Conservation (phyloP, 2,888 invertebrate genomes). For the Erebia palarica region DNA sequence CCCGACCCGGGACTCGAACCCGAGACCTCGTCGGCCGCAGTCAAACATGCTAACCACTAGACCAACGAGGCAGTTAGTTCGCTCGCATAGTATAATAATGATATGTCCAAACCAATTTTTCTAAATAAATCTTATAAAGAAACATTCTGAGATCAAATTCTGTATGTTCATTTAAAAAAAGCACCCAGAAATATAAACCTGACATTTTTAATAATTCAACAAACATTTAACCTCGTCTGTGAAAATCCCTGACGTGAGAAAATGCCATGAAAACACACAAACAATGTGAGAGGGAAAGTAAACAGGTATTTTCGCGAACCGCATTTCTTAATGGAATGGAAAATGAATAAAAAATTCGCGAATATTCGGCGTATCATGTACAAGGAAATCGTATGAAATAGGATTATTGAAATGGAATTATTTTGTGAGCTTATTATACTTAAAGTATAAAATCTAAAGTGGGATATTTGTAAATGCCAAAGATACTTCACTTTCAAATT, state of each 20-base stretch:
- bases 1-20: too few relatives aligned
- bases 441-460: too few relatives aligned
- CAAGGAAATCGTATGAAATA: neutral
- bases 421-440: neutral
- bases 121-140: too few relatives aligned
- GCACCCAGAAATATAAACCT: neutral
- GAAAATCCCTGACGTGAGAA: constrained; percentile 13
- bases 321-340: neutral
- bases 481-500: too few relatives aligned
- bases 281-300: constrained; percentile 10
- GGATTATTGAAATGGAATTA: neutral
- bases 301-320: constrained; percentile 14
- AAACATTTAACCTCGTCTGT: constrained; percentile 10
- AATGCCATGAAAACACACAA: constrained; percentile 9
- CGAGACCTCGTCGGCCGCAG: too few relatives aligned
- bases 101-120: too few relatives aligned
- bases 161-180: neutral
- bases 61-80: too few relatives aligned
- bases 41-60: too few relatives aligned
- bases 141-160: neutral
- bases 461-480: too few relatives aligned
- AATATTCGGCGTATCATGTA: neutral
- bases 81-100: too few relatives aligned
- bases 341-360: neutral
- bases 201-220: constrained; percentile 12